Percentiles rank a stretch among this genome's conserved stretches.
phyloP scores from a whole-genome alignment of 2,113 vertebrate genomes.

The Alosa alosa region DNA sequence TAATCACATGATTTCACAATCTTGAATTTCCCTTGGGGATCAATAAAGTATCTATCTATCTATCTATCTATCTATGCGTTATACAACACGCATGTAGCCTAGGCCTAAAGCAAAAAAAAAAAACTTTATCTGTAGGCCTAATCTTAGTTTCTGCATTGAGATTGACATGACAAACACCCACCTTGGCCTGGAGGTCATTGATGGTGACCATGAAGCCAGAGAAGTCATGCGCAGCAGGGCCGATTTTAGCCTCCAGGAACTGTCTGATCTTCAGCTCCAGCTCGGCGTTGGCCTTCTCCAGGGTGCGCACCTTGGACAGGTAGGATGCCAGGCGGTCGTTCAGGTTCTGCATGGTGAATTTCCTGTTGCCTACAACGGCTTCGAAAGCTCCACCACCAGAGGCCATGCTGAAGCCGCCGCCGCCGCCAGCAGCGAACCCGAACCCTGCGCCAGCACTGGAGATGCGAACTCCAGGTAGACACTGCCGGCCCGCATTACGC shows the following conservation, averaged over 20 bases:
- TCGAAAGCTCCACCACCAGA: background rate
- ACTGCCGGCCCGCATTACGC: conserved; percentile 37
- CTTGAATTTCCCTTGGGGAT: too few relatives aligned
- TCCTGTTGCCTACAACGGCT: conserved; percentile 38
- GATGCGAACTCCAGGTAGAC: conserved; percentile 47
- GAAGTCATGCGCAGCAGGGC: conserved; percentile 36
- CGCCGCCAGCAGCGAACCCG: background rate
- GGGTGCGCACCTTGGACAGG: conserved; percentile 50
- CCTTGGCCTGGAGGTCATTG: conserved; percentile 60
- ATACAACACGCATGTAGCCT: too few relatives aligned
- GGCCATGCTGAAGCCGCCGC: conserved; percentile 15
- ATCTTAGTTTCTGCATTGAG: background rate
- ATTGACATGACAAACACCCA: conserved; percentile 33
- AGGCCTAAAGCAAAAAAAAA: background rate
- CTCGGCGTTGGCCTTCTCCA: conserved; percentile 51
- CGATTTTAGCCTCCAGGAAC: conserved; percentile 40
- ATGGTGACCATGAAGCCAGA: conserved; percentile 38
- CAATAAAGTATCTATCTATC: too few relatives aligned
- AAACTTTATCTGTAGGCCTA: too few relatives aligned
- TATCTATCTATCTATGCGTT: too few relatives aligned
- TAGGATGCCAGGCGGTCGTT: conserved; percentile 57
- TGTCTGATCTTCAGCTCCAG: conserved; percentile 55
- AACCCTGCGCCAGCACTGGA: conserved; percentile 34
- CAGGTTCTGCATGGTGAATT: conserved; percentile 56
- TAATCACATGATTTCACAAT: too few relatives aligned